Percentiles rank a stretch among this genome's conserved stretches.
These are phyloP conservation scores for Phoxinus phoxinus DNA, from an alignment of 2,113 vertebrate species.

Conservation along the genomic window DNA sequence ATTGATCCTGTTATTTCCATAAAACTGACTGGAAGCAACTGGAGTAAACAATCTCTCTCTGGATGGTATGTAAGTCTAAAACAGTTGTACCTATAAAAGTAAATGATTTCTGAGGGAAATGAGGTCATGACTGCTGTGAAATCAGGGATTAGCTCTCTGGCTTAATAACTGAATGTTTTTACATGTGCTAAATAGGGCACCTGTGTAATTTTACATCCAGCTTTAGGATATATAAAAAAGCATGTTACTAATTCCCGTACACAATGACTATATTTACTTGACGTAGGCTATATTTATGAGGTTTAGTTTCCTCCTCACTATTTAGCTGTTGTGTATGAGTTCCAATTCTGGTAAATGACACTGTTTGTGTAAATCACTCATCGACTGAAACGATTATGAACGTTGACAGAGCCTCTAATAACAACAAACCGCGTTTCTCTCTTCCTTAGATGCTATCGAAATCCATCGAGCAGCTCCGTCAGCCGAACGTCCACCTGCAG, in stretches of 20 bases:
- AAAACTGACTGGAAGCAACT: background rate
- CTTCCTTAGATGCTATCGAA: constrained; percentile 91
- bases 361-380: constrained; percentile 16
- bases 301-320: constrained; percentile 55
- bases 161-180: constrained; percentile 71
- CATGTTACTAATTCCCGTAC: constrained; percentile 64
- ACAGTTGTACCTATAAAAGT: background rate
- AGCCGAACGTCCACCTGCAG: constrained; percentile 89
- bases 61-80: background rate
- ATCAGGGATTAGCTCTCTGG: constrained; percentile 73
- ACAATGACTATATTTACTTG: constrained; percentile 59
- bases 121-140: constrained; percentile 76
- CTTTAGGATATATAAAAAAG: constrained; percentile 67
- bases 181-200: constrained; percentile 59
- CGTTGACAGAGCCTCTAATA: background rate
- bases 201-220: constrained; percentile 68
- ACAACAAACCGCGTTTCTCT: background rate
- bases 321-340: background rate
- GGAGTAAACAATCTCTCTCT: background rate
- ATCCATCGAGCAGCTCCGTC: constrained; percentile 96
- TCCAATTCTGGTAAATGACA: background rate
- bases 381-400: constrained; percentile 17
- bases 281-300: constrained; percentile 65
- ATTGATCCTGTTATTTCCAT: background rate
- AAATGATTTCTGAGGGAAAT: constrained; percentile 68